Evolutionary conservation across 2,113 vertebrate genomes (phyloP).

Genomic region (Mastomys coucha): DNA sequence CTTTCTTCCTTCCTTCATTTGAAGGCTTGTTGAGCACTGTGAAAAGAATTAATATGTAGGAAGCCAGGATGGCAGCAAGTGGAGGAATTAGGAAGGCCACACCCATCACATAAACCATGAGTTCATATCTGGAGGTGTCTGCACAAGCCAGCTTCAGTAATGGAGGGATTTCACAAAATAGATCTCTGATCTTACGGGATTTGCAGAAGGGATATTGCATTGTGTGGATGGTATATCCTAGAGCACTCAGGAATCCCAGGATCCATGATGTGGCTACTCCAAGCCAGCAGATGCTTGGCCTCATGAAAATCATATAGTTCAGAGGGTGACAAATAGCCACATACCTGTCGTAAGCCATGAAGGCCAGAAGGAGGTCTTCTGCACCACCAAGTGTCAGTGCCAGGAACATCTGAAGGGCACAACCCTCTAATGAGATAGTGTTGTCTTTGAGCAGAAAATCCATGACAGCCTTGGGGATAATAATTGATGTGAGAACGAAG

Average conservation of each 20-base stretch:
- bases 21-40: constrained; percentile 69
- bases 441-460: constrained; percentile 55
- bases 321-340: constrained; percentile 78
- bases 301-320: constrained; percentile 77
- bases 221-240: constrained; percentile 49
- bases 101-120: constrained; percentile 61
- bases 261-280: constrained; percentile 70
- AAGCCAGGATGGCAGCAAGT: constrained; percentile 60
- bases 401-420: constrained; percentile 78
- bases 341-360: constrained; percentile 63
- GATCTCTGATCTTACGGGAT: constrained; percentile 64
- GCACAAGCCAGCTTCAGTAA: constrained; percentile 76
- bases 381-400: constrained; percentile 59
- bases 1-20: constrained; percentile 69
- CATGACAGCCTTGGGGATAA: constrained; percentile 64
- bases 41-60: constrained; percentile 65
- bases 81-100: constrained; percentile 49
- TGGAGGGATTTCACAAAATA: constrained; percentile 76
- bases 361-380: constrained; percentile 72
- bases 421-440: constrained; percentile 69
- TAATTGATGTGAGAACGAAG: constrained; percentile 68
- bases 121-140: constrained; percentile 67
- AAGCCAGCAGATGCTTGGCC: constrained; percentile 3
- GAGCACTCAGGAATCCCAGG: constrained; percentile 33
- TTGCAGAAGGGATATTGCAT: constrained; percentile 71